Evolutionary conservation across 2,888 invertebrate genomes (phyloP).

Genomic region (Cordylochernes scorpioides): DNA sequence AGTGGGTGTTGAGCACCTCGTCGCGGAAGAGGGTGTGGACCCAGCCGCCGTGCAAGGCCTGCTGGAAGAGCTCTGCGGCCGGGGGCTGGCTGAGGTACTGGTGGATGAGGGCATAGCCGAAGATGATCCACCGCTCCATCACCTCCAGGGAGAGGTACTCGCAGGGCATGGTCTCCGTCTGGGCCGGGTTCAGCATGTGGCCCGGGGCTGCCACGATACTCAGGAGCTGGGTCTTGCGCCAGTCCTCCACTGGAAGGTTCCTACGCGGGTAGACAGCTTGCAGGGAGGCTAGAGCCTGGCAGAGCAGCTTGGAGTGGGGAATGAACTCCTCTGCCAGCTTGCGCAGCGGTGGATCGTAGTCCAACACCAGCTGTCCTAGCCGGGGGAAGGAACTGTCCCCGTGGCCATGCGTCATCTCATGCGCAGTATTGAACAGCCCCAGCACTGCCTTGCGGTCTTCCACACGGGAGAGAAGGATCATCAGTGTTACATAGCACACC

Average conservation of each 20-base stretch:
- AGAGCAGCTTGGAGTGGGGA: constrained; percentile 63
- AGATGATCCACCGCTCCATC: constrained; percentile 89
- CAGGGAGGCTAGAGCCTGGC: constrained; percentile 60
- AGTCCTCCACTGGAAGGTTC: constrained; percentile 73
- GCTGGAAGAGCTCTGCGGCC: constrained; percentile 51
- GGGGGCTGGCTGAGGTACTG: constrained; percentile 49
- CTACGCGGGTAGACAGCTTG: constrained; percentile 60
- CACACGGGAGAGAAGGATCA: constrained; percentile 88
- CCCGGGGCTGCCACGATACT: constrained; percentile 80
- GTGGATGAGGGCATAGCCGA: constrained; percentile 73
- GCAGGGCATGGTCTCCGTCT: constrained; percentile 86
- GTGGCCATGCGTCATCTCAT: constrained; percentile 75
- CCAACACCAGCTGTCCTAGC: constrained; percentile 86
- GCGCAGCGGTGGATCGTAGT: constrained; percentile 81
- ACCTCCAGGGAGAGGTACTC: constrained; percentile 83
- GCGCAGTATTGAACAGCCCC: constrained; percentile 87
- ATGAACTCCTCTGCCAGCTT: constrained; percentile 89
- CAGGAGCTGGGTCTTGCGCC: constrained; percentile 67
- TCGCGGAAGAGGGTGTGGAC: constrained; percentile 80
- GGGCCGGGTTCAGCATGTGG: constrained; percentile 73
- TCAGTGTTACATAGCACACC: constrained; percentile 69
- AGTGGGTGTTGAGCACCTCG: constrained; percentile 84
- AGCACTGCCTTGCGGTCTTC: constrained; percentile 92
- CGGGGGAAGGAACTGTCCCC: constrained; percentile 59
- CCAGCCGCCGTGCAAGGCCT: constrained; percentile 74